Base-by-base conservation (phyloP, 2,888 invertebrate genomes). In the Drosophila pseudotalamancana region DNA sequence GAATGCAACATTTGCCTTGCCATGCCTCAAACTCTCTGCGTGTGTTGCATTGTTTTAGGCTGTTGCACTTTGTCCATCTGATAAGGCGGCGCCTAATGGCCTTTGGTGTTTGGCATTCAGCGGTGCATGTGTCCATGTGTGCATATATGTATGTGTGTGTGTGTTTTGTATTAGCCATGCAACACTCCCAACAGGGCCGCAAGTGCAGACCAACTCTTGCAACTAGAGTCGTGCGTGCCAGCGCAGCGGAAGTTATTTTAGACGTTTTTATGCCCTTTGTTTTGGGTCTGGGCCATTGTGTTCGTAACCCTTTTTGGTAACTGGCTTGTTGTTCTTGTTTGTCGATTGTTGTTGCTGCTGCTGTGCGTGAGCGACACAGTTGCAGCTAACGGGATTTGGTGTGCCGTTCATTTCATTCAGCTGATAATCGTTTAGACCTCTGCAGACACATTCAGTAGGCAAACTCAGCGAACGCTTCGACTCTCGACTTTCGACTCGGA, bases 241-340 rank as follows among this genome's bases (percentile, higher is more conserved):
- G 43, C 23, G 37, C 42, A 72, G 63, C 81, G 82, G 82, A 82
- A 82, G 86, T 82, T 78, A 82, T 86, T 82, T 85, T 70, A 82
- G 76, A 86, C 86, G 76, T 80, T 85, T 82, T 84, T 78, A 82
- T 77, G 73, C 75, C 67, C 65, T 78, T 86, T 78, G 77, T 75
- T 77, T 79, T 70, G 68, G 66, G 49, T 49, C 46, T 39, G 23
- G 61, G 54, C 63, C 45, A 59, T 62, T 77, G 69, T 69, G 63
- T 76, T 61, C 32, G 61, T 72, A 64, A 83, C 77, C 77, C 77
- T 74, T 79, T 77, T 72, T 21, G 60, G 54, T 51, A 55, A 43
- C 57, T 60, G 48, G 16, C 18, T 31, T 46, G 49, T 51, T 62
- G 37, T 16, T 51, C 37, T 35, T 59, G 34, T 27, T 54, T 39